Conservation (phyloP, 2,888 invertebrate genomes). For the Leptinotarsa tumamoca region DNA sequence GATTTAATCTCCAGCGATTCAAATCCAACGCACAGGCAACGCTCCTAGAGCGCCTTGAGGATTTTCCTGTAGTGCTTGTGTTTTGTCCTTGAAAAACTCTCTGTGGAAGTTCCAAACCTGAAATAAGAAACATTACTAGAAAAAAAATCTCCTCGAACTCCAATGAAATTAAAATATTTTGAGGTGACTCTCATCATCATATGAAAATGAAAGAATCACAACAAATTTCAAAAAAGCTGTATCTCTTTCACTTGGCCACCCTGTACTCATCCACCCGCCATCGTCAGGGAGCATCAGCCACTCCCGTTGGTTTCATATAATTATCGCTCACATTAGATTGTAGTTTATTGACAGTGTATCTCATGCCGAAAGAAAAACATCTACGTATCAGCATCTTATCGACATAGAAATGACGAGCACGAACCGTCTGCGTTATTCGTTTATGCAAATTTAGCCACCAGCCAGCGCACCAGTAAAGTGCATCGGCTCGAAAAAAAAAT, state of each 20-base stretch:
- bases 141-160: too few species aligned
- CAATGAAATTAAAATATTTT: too few species aligned
- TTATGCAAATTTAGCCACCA: conserved; percentile 39
- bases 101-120: too few species aligned
- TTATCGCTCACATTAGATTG: conserved; percentile 33
- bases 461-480: conserved; percentile 30
- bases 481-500: conserved; percentile 30
- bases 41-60: too few species aligned
- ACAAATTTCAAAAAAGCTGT: too few species aligned
- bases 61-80: too few species aligned
- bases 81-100: too few species aligned
- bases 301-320: conserved; percentile 26
- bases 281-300: conserved; percentile 14
- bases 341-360: conserved; percentile 39
- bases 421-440: conserved; percentile 38
- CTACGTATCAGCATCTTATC: conserved; percentile 39
- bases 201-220: too few species aligned
- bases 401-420: conserved; percentile 33
- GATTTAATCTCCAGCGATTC: too few species aligned
- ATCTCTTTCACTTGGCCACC: background rate
- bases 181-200: too few species aligned
- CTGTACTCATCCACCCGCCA: background rate
- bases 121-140: too few species aligned
- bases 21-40: too few species aligned
- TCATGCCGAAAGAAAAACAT: conserved; percentile 38